A percentile compares a stretch with the other conserved stretches of the same genome.
phyloP scores from a whole-genome alignment of 2,113 vertebrate species.

The Hydrochoerus hydrochaeris region DNA sequence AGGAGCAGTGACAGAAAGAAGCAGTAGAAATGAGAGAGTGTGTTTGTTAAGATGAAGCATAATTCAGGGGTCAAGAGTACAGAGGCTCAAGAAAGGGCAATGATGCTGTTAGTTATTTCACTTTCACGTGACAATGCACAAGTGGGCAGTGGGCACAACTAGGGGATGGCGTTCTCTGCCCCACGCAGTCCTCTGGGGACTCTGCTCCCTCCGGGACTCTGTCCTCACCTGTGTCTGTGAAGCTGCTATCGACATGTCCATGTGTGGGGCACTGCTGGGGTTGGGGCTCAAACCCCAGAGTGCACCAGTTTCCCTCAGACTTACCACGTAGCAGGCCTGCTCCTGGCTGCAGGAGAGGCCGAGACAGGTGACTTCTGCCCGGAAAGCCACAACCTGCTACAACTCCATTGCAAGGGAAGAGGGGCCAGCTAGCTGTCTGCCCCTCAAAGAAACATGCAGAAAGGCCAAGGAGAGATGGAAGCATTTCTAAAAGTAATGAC shows the following conservation, averaged over 20 bases:
- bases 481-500: neutral
- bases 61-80: too few relatives aligned
- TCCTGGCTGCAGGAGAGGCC: neutral
- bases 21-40: neutral
- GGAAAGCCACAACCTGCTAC: neutral
- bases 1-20: neutral
- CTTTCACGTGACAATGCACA: neutral
- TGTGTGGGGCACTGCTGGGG: fast-evolving
- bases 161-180: neutral
- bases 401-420: neutral
- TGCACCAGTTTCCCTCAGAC: neutral
- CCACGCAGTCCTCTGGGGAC: fast-evolving
- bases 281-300: neutral
- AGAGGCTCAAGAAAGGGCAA: neutral
- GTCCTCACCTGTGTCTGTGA: neutral
- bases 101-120: fast-evolving
- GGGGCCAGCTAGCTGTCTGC: neutral
- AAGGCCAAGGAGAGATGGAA: neutral
- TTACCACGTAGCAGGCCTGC: too few relatives aligned
- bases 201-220: neutral
- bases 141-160: too few relatives aligned
- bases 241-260: neutral
- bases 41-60: neutral
- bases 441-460: too few relatives aligned
- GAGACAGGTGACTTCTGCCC: too few relatives aligned